phyloP scores from a whole-genome alignment of 2,797 vertebrate genomes.

The Danio choprae region DNA sequence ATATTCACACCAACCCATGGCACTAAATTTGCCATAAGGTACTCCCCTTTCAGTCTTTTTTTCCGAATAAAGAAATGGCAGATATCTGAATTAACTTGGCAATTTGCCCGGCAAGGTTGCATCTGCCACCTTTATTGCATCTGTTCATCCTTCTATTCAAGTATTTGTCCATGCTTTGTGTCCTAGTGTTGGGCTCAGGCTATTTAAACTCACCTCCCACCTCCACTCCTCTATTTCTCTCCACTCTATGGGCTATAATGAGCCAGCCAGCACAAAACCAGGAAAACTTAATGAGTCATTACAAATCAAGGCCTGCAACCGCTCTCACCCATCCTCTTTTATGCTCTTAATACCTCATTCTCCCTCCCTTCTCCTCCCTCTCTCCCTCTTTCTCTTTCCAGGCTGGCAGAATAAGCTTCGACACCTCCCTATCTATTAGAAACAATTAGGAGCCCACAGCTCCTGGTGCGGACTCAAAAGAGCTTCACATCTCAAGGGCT shows the following conservation, averaged over 20 bases:
- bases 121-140: constrained; percentile 91
- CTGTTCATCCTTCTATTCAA: constrained; percentile 90
- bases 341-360: constrained; percentile 74
- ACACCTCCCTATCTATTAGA: constrained; percentile 99
- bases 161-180: constrained; percentile 80
- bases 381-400: constrained; percentile 73
- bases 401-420: constrained; percentile 90
- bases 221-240: constrained; percentile 90
- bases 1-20: not conserved
- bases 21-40: constrained; percentile 27
- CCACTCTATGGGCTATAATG: constrained; percentile 96
- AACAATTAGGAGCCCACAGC: constrained; percentile 97
- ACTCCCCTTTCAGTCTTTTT: constrained; percentile 27
- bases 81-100: constrained; percentile 55
- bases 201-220: constrained; percentile 99
- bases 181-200: constrained; percentile 86
- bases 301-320: constrained; percentile 87
- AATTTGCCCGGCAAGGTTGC: constrained; percentile 76
- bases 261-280: constrained; percentile 96
- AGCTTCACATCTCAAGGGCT: constrained; percentile 88
- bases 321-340: constrained; percentile 81
- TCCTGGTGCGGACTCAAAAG: constrained; percentile 86
- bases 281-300: constrained; percentile 99
- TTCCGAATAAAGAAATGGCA: constrained; percentile 16
- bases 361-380: constrained; percentile 68